Percentiles rank a stretch among this genome's conserved stretches.
Conservation (phyloP, 1,140 invertebrate species). For the Riptortus pedestris region DNA sequence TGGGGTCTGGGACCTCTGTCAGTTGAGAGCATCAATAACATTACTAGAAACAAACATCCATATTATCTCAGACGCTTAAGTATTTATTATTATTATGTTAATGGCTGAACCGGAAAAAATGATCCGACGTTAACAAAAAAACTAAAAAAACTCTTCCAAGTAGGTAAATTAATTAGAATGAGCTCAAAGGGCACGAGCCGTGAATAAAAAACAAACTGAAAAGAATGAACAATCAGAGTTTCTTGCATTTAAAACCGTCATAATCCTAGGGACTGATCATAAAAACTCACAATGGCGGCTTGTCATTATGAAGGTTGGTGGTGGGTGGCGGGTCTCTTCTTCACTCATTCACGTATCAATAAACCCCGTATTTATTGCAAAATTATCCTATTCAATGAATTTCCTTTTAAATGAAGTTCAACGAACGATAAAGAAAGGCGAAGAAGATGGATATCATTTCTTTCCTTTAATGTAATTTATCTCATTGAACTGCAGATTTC, state of each 20-base stretch:
- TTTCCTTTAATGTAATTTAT: too few species aligned
- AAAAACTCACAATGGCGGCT: too few species aligned
- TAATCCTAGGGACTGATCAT: too few species aligned
- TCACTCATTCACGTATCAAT: too few species aligned
- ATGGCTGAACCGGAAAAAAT: not conserved
- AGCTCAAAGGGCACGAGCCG: not conserved
- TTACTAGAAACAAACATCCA: not conserved
- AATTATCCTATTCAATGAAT: too few species aligned
- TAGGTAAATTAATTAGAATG: not conserved
- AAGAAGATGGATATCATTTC: too few species aligned
- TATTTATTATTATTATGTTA: not conserved
- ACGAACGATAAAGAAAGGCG: too few species aligned
- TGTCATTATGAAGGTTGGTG: too few species aligned
- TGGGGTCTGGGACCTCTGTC: not conserved
- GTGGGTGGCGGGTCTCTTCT: too few species aligned
- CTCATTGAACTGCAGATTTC: too few species aligned
- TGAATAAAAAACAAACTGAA: not conserved
- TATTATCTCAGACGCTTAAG: not conserved
- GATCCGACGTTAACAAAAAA: not conserved
- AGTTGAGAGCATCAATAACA: not conserved
- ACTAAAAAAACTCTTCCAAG: not conserved
- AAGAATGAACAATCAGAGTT: not conserved
- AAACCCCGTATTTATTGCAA: too few species aligned
- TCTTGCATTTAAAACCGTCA: not conserved
- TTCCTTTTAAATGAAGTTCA: too few species aligned